Conservation (phyloP, 2,888 invertebrate genomes). For the Dorcus parallelipipedus region DNA sequence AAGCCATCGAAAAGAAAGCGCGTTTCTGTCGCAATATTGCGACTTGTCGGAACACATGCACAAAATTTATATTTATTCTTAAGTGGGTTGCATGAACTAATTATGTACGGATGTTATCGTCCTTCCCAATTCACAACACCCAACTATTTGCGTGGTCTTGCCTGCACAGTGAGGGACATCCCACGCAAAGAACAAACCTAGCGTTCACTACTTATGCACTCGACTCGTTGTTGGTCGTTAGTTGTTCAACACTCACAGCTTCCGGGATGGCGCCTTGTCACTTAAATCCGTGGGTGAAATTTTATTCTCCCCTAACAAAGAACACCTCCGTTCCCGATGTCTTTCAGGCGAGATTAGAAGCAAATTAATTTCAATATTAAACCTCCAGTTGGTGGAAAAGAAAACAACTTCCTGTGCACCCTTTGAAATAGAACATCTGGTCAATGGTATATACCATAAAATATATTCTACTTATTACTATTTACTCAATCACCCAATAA, state of each 20-base stretch:
- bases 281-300: neutral
- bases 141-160: constrained; percentile 8
- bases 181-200: constrained; percentile 1
- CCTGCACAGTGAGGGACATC: neutral
- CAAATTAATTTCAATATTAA: too few species aligned
- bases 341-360: too few species aligned
- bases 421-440: too few species aligned
- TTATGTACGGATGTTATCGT: constrained; percentile 7
- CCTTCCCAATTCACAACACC: constrained; percentile 7
- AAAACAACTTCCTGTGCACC: too few species aligned
- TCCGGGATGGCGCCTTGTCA: constrained; percentile 2
- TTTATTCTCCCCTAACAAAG: neutral
- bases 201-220: neutral
- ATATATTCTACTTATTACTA: too few species aligned
- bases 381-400: too few species aligned
- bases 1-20: neutral
- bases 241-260: neutral
- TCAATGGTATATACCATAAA: too few species aligned
- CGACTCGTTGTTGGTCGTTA: too few species aligned
- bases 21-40: neutral
- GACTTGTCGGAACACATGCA: neutral
- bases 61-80: neutral
- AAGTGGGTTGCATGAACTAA: constrained; percentile 7
- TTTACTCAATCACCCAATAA: too few species aligned
- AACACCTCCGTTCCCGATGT: neutral